phyloP scores from a whole-genome alignment of 2,797 vertebrate species.

The Kryptolebias ocellatus region DNA sequence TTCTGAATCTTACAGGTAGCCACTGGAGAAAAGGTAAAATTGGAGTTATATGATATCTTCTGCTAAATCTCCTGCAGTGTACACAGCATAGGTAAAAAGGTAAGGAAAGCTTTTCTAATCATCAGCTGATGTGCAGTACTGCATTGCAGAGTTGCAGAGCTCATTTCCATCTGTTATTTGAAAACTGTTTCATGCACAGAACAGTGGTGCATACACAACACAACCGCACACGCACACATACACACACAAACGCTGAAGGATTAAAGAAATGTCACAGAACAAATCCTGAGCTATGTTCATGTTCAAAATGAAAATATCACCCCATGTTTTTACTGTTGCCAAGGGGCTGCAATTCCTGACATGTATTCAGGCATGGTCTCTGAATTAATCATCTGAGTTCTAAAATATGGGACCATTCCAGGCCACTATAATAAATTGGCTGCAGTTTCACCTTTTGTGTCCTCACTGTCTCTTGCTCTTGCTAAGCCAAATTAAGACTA shows the following conservation, averaged over 20 bases:
- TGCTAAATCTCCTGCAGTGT: not conserved
- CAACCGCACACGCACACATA: not conserved
- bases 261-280: conserved; percentile 8
- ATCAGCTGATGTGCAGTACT: conserved; percentile 29
- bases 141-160: conserved; percentile 33
- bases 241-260: not conserved
- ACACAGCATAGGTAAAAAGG: conserved; percentile 11
- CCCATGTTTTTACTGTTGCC: conserved; percentile 17
- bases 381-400: conserved; percentile 26
- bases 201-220: not conserved
- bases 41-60: not conserved
- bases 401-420: conserved; percentile 22
- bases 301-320: conserved; percentile 15
- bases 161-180: conserved; percentile 24
- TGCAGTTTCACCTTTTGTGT: conserved; percentile 26
- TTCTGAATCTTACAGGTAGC: not conserved
- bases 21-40: not conserved
- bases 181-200: conserved; percentile 26
- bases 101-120: conserved; percentile 26
- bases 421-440: conserved; percentile 13
- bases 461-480: conserved; percentile 4
- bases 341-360: conserved; percentile 20
- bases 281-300: conserved; percentile 22
- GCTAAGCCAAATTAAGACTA: conserved; percentile 13
- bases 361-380: conserved; percentile 26